These are phyloP conservation scores for Pomacea canaliculata DNA, from an alignment of 2,888 invertebrate species.

Conservation along the genomic window DNA sequence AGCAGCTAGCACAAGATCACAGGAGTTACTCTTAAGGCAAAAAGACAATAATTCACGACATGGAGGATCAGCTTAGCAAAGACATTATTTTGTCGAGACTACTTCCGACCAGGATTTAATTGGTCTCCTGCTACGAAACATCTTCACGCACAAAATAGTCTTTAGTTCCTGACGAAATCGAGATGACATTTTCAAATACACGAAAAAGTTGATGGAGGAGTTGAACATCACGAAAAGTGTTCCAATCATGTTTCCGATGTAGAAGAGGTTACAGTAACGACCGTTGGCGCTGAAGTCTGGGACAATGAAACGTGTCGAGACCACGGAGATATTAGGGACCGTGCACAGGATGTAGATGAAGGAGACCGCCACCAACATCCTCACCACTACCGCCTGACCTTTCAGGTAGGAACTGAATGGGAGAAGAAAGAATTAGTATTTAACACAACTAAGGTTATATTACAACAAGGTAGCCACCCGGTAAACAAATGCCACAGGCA, in stretches of 20 bases:
- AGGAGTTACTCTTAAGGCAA: no score
- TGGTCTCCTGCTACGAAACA: neutral
- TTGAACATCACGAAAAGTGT: neutral
- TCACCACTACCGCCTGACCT: neutral
- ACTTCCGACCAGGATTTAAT: no score
- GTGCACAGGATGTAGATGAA: neutral
- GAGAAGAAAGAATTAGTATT: no score
- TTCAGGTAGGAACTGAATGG: neutral
- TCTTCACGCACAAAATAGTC: neutral
- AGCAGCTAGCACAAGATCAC: no score
- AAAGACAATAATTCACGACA: no score
- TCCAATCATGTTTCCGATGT: neutral
- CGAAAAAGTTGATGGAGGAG: constrained; percentile 6
- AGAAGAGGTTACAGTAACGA: neutral
- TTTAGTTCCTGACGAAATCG: neutral
- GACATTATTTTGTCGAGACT: no score
- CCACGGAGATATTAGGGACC: neutral
- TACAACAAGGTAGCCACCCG: no score
- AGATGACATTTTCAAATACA: neutral
- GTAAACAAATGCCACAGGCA: no score
- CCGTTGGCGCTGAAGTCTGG: neutral
- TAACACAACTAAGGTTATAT: no score
- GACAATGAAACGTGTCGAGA: neutral
- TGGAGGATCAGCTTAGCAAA: no score
- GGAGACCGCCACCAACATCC: neutral